A percentile compares a stretch with the other conserved stretches of the same genome.
Evolutionary conservation across 2,113 vertebrate species (phyloP).

Genomic region (Hymenochirus boettgeri): DNA sequence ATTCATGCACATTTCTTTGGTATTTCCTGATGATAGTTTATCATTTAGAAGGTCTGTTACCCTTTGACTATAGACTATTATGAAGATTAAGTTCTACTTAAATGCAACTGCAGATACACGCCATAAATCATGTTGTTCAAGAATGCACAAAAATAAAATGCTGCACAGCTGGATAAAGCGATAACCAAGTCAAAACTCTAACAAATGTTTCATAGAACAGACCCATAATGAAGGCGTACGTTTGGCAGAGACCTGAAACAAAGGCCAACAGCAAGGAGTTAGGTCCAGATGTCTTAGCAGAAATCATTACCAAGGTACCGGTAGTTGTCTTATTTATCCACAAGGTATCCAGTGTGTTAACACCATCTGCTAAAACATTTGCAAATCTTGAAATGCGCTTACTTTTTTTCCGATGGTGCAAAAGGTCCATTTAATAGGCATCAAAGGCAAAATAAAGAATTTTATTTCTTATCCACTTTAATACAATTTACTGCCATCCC

Average conservation of each 20-base stretch:
- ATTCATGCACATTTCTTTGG: too few species aligned
- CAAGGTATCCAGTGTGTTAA: constrained; percentile 27
- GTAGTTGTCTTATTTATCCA: neutral
- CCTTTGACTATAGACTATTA: too few species aligned
- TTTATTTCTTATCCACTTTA: constrained; percentile 33
- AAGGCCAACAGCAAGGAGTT: neutral
- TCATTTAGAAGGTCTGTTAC: too few species aligned
- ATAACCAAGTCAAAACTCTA: neutral
- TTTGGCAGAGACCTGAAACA: neutral
- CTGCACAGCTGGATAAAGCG: neutral
- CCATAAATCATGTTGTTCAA: too few species aligned
- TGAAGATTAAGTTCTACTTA: too few species aligned
- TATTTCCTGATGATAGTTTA: too few species aligned
- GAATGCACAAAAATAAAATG: too few species aligned
- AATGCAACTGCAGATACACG: too few species aligned
- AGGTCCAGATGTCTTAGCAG: constrained; percentile 14
- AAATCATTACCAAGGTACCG: neutral
- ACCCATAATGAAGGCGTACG: too few species aligned
- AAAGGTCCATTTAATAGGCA: constrained; percentile 38
- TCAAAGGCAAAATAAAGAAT: constrained; percentile 40
- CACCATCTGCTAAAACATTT: constrained; percentile 37
- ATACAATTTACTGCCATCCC: constrained; percentile 35
- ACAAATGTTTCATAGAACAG: neutral
- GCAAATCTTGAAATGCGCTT: constrained; percentile 19
- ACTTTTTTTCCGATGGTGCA: constrained; percentile 25